Percentiles rank a stretch among this genome's conserved stretches.
These are phyloP conservation scores for Gadopsis bispinosus DNA, from an alignment of 2,797 vertebrate genomes.

Conservation along the genomic window DNA sequence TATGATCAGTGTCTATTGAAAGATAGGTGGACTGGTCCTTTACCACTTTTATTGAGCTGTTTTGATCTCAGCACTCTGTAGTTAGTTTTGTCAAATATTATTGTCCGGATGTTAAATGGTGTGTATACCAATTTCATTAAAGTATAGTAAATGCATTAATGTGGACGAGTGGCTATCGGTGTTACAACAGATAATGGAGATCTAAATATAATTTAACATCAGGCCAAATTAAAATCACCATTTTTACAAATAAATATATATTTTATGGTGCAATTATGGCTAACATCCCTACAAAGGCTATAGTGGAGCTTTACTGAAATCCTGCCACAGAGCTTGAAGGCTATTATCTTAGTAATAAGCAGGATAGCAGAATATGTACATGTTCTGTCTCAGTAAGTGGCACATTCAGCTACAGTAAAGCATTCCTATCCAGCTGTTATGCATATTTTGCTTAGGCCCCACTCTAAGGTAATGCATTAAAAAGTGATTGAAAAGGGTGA, in stretches of 20 bases:
- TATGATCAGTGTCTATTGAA: not conserved
- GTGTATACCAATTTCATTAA: not conserved
- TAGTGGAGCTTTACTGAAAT: not conserved
- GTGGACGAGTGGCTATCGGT: not conserved
- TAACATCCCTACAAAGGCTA: not conserved
- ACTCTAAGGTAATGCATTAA: slow-evolving; percentile 30
- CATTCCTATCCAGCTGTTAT: slow-evolving; percentile 26
- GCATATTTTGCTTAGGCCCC: slow-evolving; percentile 12
- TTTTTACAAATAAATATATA: slow-evolving; percentile 3
- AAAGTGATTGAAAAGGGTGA: slow-evolving; percentile 40
- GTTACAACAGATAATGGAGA: not conserved
- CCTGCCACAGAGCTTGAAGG: not conserved
- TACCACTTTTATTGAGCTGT: not conserved
- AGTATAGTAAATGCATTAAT: not conserved
- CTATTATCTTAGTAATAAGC: slow-evolving; percentile 12
- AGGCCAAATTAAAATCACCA: not conserved
- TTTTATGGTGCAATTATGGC: not conserved
- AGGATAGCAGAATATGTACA: slow-evolving; percentile 11
- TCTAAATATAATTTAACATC: not conserved
- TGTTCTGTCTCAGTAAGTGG: slow-evolving; percentile 11
- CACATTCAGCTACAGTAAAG: slow-evolving; percentile 11
- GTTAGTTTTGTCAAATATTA: not conserved
- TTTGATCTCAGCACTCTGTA: not conserved
- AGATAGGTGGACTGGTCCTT: not conserved
- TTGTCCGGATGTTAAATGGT: not conserved